These are phyloP conservation scores for Pangasius djambal DNA, from an alignment of 2,797 vertebrate genomes.

Conservation along the genomic window DNA sequence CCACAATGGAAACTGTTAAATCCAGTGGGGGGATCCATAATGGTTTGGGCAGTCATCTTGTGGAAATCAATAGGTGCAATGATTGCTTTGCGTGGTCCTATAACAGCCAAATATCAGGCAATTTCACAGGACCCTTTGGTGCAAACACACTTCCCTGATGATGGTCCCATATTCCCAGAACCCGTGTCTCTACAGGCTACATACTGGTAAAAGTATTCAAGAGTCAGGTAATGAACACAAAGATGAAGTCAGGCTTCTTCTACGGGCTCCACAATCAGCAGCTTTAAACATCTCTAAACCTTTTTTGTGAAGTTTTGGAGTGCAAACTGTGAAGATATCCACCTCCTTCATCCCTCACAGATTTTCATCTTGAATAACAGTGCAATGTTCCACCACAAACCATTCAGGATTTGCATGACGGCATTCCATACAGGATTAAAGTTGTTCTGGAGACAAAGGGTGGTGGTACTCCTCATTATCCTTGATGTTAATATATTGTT, in stretches of 20 bases:
- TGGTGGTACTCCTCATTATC: background rate
- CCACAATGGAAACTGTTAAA: background rate
- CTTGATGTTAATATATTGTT: background rate
- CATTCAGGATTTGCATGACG: background rate
- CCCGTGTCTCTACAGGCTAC: background rate
- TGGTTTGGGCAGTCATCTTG: background rate
- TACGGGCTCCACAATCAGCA: background rate
- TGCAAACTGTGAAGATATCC: background rate
- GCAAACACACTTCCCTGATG: background rate
- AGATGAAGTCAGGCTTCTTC: background rate
- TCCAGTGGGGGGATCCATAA: background rate
- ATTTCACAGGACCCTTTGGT: background rate
- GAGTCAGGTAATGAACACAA: background rate
- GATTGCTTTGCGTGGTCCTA: background rate
- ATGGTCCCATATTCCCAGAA: background rate
- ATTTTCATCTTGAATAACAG: constrained; percentile 11
- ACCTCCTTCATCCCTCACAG: background rate
- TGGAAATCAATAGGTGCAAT: background rate
- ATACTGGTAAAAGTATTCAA: background rate
- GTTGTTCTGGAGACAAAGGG: background rate
- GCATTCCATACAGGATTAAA: background rate
- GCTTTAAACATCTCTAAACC: background rate
- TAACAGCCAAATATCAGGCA: background rate
- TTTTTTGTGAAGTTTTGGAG: background rate
- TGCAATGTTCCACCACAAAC: background rate